A percentile compares a stretch with the other conserved stretches of the same genome.
Conservation (phyloP, 1,140 invertebrate species). For the Acyrthosiphon pisum region DNA sequence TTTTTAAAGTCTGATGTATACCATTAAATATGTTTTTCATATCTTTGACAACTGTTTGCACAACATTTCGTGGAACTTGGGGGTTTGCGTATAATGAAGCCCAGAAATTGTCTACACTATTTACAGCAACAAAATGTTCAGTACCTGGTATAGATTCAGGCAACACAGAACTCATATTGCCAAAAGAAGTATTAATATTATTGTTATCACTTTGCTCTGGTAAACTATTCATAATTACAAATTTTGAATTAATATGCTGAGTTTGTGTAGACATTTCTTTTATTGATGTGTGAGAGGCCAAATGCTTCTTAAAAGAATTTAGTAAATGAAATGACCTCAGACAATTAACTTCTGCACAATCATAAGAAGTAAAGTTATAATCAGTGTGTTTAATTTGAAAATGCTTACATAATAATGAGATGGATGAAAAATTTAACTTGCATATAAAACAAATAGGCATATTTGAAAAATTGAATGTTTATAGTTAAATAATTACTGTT, state of each 20-base stretch:
- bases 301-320: constrained; percentile 18
- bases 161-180: background rate
- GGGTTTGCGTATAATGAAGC: background rate
- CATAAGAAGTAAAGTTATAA: background rate
- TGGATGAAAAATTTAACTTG: background rate
- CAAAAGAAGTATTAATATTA: no score
- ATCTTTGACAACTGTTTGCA: background rate
- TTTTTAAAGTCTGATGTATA: background rate
- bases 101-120: background rate
- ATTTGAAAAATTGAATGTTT: background rate
- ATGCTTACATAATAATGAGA: constrained; percentile 5
- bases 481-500: background rate
- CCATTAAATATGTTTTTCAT: background rate
- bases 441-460: background rate
- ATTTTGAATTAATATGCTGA: background rate
- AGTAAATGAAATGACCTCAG: background rate
- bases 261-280: background rate
- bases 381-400: background rate
- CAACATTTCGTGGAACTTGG: background rate
- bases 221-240: background rate
- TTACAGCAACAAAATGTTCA: background rate
- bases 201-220: background rate
- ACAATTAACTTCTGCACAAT: background rate
- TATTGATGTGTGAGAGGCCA: background rate
- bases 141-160: background rate